These are phyloP conservation scores for Dusona sp. DNA, from an alignment of 2,888 invertebrate genomes.

Conservation along the genomic window DNA sequence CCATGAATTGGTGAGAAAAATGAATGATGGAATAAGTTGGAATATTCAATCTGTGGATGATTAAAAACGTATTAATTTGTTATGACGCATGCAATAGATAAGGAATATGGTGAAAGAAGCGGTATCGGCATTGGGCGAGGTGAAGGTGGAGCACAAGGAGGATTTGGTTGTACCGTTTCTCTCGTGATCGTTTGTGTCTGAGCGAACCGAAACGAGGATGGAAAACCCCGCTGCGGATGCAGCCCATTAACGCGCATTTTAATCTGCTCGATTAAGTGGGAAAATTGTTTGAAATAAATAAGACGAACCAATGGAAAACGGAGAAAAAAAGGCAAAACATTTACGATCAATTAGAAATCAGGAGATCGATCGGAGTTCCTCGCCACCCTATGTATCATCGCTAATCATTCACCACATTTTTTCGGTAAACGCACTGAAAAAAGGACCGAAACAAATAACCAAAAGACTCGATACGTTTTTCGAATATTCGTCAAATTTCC, in stretches of 20 bases:
- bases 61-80: neutral
- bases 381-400: constrained; percentile 13
- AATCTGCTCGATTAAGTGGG: constrained; percentile 19
- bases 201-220: constrained; percentile 30
- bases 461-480: constrained; percentile 12
- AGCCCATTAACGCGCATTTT: constrained; percentile 21
- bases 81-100: constrained; percentile 88
- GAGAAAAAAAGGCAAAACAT: neutral
- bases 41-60: neutral
- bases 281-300: neutral
- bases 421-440: neutral
- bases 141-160: constrained; percentile 95
- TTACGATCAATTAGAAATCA: constrained; percentile 3
- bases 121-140: constrained; percentile 90
- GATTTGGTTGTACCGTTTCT: constrained; percentile 95
- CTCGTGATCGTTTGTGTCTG: constrained; percentile 78
- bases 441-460: neutral
- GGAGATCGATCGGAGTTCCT: neutral
- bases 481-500: neutral
- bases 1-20: constrained; percentile 89
- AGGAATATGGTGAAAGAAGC: constrained; percentile 89
- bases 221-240: constrained; percentile 38
- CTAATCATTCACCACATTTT: neutral
- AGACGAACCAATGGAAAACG: constrained; percentile 2
- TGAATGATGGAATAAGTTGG: neutral